Evolutionary conservation across 2,888 invertebrate species (phyloP).

Genomic region (Heliconius ismenius): DNA sequence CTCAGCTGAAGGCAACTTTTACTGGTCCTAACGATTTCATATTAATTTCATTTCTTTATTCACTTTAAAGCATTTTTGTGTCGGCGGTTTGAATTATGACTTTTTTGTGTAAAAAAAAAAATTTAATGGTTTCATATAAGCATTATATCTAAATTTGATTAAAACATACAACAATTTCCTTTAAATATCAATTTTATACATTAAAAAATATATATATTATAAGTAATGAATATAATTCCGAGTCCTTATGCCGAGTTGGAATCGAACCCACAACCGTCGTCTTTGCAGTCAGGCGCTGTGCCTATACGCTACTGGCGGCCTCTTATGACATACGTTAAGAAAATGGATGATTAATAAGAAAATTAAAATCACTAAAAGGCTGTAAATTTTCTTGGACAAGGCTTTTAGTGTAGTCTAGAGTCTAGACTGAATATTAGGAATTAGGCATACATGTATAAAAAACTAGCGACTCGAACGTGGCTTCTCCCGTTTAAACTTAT

Average conservation of each 20-base stretch:
- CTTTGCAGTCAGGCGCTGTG: not conserved
- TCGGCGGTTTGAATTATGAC: no score
- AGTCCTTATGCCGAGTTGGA: not conserved
- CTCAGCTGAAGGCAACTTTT: no score
- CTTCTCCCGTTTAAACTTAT: no score
- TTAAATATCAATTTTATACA: no score
- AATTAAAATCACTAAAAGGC: not conserved
- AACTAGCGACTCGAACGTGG: no score
- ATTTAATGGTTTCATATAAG: no score
- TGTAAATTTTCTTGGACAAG: conserved; percentile 12
- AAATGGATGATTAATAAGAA: not conserved
- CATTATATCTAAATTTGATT: no score
- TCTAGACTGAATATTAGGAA: conserved; percentile 11
- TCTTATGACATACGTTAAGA: not conserved
- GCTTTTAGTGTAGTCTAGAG: conserved; percentile 11
- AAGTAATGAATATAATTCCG: not conserved
- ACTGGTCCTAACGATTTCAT: no score
- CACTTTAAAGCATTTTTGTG: no score
- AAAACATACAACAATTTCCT: no score
- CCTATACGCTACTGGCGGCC: not conserved
- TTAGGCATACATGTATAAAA: not conserved
- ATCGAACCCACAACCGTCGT: not conserved
- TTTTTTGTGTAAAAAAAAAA: no score
- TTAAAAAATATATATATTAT: not conserved
- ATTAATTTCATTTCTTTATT: no score